Evolutionary conservation across 2,888 invertebrate genomes (phyloP), one percentile per base, ranked within the genome.

Genomic region (Bombyx huttoni): DNA sequence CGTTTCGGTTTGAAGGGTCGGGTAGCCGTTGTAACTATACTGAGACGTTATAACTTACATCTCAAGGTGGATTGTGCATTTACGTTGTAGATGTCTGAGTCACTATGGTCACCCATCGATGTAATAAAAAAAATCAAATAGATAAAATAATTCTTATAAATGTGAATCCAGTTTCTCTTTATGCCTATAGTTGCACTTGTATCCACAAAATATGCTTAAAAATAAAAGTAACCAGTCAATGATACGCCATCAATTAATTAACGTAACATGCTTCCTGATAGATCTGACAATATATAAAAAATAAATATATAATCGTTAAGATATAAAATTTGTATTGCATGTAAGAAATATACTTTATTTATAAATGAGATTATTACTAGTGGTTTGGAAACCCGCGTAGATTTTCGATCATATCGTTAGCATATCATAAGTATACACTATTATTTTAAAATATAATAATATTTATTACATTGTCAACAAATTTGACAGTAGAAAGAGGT

Each of bases 381-480:
- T 82, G 83, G 81, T 79, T 77, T 40, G 12, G 81, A 79, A 69
- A 62, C 81, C 80, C 81, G 80, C 78, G 78, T 83, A 85, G 81
- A 78, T 81, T 85, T 86, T 87, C 74, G 83, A 84, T 86, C 87
- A 87, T 87, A 87, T 86, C 87, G 81, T 82, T 83, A 82, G 78
- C 84, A 85, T 85, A 86, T 85, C 84, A 81, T 82, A 78, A 78
- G 58, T 76, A 72, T 63, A 56, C 59, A 47, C 35, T 49, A 51
- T 53, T 49, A 52, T 49, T 49, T 55, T 55, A 55, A 40, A 40
- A 12, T 5, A 40, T 40, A 24, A 24, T 5, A 24, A 24, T 40
- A 40, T 10, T 40, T 40, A 40, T 40, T 1, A 12, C 7, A 40
- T 24, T 24, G 2, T 24, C 24, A 24, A 24, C 5, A 24, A 0